Percentiles rank a stretch among this genome's conserved stretches.
phyloP scores from a whole-genome alignment of 2,888 invertebrate genomes.

The Dasypogon diadema region DNA sequence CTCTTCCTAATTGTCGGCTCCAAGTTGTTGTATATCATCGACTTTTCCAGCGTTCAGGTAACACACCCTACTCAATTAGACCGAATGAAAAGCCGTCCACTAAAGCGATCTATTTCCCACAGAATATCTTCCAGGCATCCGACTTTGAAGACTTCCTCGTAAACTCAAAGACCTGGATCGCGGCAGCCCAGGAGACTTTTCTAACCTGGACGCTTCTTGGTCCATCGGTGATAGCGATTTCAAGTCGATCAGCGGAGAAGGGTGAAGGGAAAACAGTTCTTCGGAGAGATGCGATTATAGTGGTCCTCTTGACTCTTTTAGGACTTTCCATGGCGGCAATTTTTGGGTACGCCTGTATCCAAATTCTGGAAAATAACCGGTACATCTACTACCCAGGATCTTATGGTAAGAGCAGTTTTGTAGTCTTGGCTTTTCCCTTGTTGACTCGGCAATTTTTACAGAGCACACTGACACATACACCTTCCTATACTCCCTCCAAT shows the following conservation, averaged over 20 bases:
- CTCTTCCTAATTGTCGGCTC: slow-evolving; percentile 70
- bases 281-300: slow-evolving; percentile 75
- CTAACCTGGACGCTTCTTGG: slow-evolving; percentile 86
- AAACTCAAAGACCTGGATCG: slow-evolving; percentile 87
- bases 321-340: slow-evolving; percentile 82
- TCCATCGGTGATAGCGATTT: slow-evolving; percentile 66
- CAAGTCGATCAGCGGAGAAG: slow-evolving; percentile 62
- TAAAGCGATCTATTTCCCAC: slow-evolving; percentile 61
- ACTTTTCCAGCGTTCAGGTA: slow-evolving; percentile 61
- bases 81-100: too few species aligned
- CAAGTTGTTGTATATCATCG: slow-evolving; percentile 63
- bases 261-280: slow-evolving; percentile 62
- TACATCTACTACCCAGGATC: slow-evolving; percentile 85
- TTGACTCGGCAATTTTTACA: slow-evolving; percentile 66
- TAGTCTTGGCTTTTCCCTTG: slow-evolving; percentile 40
- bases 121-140: slow-evolving; percentile 82
- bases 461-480: slow-evolving; percentile 79
- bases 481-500: slow-evolving; percentile 75
- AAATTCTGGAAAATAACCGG: slow-evolving; percentile 80
- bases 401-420: slow-evolving; percentile 75
- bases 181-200: slow-evolving; percentile 89
- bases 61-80: too few species aligned
- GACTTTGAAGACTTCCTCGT: slow-evolving; percentile 88
- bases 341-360: slow-evolving; percentile 85
- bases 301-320: slow-evolving; percentile 79